Evolutionary conservation across 2,113 vertebrate species (phyloP), one percentile per base, ranked within the genome.

Genomic region (Macrotus californicus): DNA sequence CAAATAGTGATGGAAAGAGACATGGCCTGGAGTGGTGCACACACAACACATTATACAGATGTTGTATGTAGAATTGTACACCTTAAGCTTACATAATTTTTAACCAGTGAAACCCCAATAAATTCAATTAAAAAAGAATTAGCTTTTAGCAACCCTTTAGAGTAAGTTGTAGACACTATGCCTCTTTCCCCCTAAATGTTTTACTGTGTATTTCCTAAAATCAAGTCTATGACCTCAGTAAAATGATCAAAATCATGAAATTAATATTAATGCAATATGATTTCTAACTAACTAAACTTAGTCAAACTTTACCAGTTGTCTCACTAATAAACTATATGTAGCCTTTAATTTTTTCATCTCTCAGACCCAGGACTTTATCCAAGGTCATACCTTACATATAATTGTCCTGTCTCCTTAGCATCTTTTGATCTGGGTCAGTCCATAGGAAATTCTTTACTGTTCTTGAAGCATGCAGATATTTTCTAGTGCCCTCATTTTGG

Each of bases 281-380:
- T 79, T 92, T 73, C 43, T 97, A 83, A 54, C 31, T n/a, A 43
- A 22, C 7, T 36, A 89, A 29, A 1, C 8, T 69, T 67, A 79
- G 88, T 94, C 59, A 82, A 31, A 86, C 76, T 81, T 96, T 31
- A 72, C 50, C 16, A 89, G 0, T 39, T 54, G 1, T 19, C 21
- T 43, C 31, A 16, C 39, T 34, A 76, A 48, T 77, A 15, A 76
- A 54, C n/a, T 82, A 39, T 64, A 39, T 48, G 29, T 29, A 61
- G 4, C 6, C 79, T 91, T 59, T 82, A 56, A 43, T 87, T 90
- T 92, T 90, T 87, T 70, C 10, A 92, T 36, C 89, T 95, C 50
- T 76, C 26, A 89, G 43, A 50, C 54, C 11, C n/a, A 72, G 59
- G 4, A 88, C 54, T 22, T 4, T 56, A 46, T 73, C 41, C 13